These are phyloP conservation scores for Aselliscus stoliczkanus DNA, from an alignment of 2,797 vertebrate genomes.

Conservation along the genomic window DNA sequence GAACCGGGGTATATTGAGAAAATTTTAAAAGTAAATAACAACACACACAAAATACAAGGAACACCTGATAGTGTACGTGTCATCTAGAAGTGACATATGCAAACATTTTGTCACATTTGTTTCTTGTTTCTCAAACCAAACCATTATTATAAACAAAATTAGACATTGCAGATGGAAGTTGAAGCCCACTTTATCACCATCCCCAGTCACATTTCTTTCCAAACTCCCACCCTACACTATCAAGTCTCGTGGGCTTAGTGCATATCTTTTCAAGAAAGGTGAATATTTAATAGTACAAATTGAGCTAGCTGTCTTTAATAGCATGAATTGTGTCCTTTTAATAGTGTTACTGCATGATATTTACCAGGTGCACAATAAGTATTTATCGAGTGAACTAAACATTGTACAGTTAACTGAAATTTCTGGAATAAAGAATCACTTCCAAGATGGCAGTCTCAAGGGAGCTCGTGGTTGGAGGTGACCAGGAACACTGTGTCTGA, in stretches of 20 bases:
- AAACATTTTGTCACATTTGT: neutral
- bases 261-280: neutral
- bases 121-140: neutral
- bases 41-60: neutral
- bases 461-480: neutral
- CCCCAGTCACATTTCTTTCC: neutral
- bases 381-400: neutral
- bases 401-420: neutral
- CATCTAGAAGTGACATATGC: neutral
- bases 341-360: neutral
- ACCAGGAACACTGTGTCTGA: neutral
- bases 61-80: neutral
- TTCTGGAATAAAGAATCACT: neutral
- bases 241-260: neutral
- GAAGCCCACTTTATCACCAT: neutral
- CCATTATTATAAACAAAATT: neutral
- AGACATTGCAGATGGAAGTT: neutral
- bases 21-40: constrained; percentile 12
- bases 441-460: neutral
- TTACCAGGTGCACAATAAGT: neutral
- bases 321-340: neutral
- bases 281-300: neutral
- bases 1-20: constrained; percentile 43
- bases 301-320: neutral
- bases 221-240: neutral